Evolutionary conservation across 1,140 invertebrate genomes (phyloP), one percentile per base, ranked within the genome.

Genomic region (Phocides pigmalion): DNA sequence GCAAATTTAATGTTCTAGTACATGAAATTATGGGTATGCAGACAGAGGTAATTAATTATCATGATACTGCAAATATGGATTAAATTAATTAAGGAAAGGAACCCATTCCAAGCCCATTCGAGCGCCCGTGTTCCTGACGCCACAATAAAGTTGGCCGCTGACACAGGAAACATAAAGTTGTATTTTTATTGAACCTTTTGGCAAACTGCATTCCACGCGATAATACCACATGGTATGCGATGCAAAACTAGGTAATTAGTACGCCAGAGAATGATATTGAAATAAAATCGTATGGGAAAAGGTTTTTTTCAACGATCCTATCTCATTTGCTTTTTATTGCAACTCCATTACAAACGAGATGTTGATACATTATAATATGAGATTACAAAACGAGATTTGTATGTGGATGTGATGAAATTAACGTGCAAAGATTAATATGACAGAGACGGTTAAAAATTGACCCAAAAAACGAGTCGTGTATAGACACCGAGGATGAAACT

Each of bases 151-250:
- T 82, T 80, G 68, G 69, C 73, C 66, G 63, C 70, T 72, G 77
- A 82, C 79, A 81, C 82, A 85, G 82, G 79, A 88, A 81, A 82
- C 82, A 85, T 88, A 79, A 85, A 84, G 66, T 80, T 70, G 65
- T 66, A 80, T 79, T 81, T 84, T 87, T 84, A 85, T 82, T 82
- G 74, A 70, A 80, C 81, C 66, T 81, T 87, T 85, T 81, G 75
- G 74, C 78, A 70, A 79, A 78, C 66, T 75, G 81, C 79, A 84
- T 83, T 82, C 76, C 72, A 35, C 58, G 51, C 66, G 59, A 64
- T 70, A 64, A 28, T 66, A 56, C 68, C 61, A 37, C 62, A 64
- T 62, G 68, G 65, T 62, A 63, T 72, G 64, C 47, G 42, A 69
- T 58, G 66, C 39, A n/a, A 64, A 58, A 46, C 19, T 49, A 50